Evolutionary conservation across 2,888 invertebrate genomes (phyloP).

Genomic region (Cybosia mesomella): DNA sequence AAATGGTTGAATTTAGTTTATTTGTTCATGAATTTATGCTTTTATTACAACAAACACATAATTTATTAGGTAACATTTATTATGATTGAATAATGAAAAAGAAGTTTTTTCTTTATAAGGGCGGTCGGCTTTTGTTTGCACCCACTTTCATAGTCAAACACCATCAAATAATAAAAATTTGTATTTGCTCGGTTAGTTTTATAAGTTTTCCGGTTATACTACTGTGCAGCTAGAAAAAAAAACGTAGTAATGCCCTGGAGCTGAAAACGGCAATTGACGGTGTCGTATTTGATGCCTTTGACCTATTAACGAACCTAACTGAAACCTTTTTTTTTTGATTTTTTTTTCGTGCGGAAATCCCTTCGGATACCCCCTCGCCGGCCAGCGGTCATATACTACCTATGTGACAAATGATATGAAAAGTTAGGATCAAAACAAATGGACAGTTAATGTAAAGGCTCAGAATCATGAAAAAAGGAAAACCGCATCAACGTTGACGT

Average conservation of each 20-base stretch:
- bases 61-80: no score
- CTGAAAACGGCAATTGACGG: background rate
- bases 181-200: slow-evolving; percentile 2
- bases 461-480: background rate
- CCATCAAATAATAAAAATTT: background rate
- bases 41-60: no score
- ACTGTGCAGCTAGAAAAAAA: background rate
- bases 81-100: no score
- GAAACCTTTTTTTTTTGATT: no score
- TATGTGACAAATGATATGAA: background rate
- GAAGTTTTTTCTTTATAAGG: background rate
- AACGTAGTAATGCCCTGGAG: background rate
- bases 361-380: no score
- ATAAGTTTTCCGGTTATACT: slow-evolving; percentile 1
- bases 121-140: background rate
- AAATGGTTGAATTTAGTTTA: no score
- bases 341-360: no score
- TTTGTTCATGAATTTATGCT: no score
- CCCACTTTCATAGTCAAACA: background rate
- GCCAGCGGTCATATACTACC: no score
- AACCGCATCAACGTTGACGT: background rate
- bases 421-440: no score
- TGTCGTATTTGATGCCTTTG: background rate
- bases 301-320: background rate
- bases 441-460: background rate